These are phyloP conservation scores for Sinonovacula constricta DNA, from an alignment of 1,140 invertebrate species.

Conservation along the genomic window DNA sequence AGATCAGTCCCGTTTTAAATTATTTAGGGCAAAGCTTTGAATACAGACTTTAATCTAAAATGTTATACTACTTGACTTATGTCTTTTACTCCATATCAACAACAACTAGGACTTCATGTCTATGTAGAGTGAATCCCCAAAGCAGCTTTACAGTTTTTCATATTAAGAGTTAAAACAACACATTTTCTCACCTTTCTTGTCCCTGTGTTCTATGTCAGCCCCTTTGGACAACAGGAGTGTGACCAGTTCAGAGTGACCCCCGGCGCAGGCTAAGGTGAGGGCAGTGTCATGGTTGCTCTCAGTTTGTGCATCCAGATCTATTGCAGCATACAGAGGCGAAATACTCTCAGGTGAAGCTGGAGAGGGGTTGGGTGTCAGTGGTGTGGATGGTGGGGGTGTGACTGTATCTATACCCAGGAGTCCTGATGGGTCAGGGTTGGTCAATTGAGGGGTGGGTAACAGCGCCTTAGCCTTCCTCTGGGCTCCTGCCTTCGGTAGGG, in stretches of 20 bases:
- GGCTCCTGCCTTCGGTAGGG: constrained; percentile 28
- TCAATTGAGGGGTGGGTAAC: constrained; percentile 18
- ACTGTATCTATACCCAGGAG: constrained; percentile 60
- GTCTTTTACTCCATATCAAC: too few species aligned
- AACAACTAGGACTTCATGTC: too few species aligned
- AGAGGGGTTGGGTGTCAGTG: constrained; percentile 69
- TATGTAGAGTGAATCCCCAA: too few species aligned
- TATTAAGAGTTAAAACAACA: too few species aligned
- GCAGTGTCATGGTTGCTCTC: constrained; percentile 99
- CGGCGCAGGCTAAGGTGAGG: constrained; percentile 96
- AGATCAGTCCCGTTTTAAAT: too few species aligned
- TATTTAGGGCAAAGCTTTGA: too few species aligned
- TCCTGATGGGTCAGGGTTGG: constrained; percentile 33
- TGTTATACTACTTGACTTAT: too few species aligned
- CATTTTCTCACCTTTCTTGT: constrained; percentile 89
- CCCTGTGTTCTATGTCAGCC: constrained; percentile 97
- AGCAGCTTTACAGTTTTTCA: too few species aligned
- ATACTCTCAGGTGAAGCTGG: constrained; percentile 69
- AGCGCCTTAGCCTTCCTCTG: constrained; percentile 35
- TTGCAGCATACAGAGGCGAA: constrained; percentile 65
- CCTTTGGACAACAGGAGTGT: constrained; percentile 92
- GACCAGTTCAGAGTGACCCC: constrained; percentile 97
- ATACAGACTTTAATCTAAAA: too few species aligned
- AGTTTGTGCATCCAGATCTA: constrained; percentile 96
- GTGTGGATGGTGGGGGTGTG: constrained; percentile 64